phyloP scores from a whole-genome alignment of 2,113 vertebrate genomes.

The Acanthochromis polyacanthus region DNA sequence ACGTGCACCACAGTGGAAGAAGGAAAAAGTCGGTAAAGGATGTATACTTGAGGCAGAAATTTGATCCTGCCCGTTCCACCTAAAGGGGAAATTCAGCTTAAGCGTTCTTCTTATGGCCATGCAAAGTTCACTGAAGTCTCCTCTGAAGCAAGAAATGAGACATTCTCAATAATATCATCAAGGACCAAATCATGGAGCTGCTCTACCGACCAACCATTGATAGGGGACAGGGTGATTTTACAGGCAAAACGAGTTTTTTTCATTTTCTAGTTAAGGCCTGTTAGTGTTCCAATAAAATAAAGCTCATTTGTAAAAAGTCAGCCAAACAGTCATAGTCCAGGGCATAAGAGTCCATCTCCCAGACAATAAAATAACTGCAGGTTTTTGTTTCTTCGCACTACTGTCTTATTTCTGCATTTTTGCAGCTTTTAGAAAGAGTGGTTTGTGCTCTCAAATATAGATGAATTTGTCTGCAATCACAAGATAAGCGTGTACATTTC shows the following conservation, averaged over 20 bases:
- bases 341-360: slow-evolving; percentile 18
- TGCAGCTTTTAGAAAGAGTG: slow-evolving; percentile 8
- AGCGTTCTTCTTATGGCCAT: slow-evolving; percentile 29
- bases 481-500: neutral
- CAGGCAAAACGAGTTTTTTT: slow-evolving; percentile 34
- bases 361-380: slow-evolving; percentile 26
- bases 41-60: slow-evolving; percentile 5
- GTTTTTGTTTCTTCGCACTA: slow-evolving; percentile 3
- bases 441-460: slow-evolving; percentile 8
- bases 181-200: slow-evolving; percentile 38
- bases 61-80: slow-evolving; percentile 4
- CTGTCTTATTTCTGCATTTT: slow-evolving; percentile 5
- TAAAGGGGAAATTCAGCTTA: slow-evolving; percentile 25
- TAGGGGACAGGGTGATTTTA: slow-evolving; percentile 32
- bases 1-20: neutral
- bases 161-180: slow-evolving; percentile 60
- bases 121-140: slow-evolving; percentile 54
- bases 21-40: slow-evolving; percentile 9
- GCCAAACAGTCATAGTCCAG: slow-evolving; percentile 42
- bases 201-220: slow-evolving; percentile 54
- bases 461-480: slow-evolving; percentile 20
- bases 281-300: slow-evolving; percentile 58
- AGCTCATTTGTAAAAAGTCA: slow-evolving; percentile 46
- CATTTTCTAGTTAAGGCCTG: slow-evolving; percentile 53
- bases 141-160: slow-evolving; percentile 68